These are phyloP conservation scores for Atrichornis clamosus DNA, from an alignment of 2,113 vertebrate species.

Conservation along the genomic window DNA sequence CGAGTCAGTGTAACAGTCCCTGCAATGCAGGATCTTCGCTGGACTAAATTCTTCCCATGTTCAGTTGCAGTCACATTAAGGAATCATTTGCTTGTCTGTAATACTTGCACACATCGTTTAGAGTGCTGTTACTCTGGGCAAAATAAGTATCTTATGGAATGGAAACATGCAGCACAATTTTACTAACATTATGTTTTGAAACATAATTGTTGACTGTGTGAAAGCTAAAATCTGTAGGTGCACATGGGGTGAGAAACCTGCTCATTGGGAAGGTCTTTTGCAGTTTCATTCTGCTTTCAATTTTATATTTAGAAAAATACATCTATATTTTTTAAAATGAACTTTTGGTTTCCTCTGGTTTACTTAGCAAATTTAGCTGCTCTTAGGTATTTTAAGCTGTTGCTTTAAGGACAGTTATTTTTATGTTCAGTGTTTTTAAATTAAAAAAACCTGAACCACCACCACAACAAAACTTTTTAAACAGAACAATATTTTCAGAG, in stretches of 20 bases:
- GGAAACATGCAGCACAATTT: not conserved
- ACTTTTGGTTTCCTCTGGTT: constrained; percentile 19
- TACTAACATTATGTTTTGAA: constrained; percentile 26
- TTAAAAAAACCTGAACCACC: not conserved
- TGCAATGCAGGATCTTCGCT: not conserved
- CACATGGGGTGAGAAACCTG: not conserved
- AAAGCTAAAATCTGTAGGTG: constrained; percentile 12
- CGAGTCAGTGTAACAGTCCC: not conserved
- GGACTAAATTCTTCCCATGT: not conserved
- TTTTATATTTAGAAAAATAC: constrained; percentile 61
- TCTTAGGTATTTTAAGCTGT: constrained; percentile 40
- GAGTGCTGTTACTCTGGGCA: constrained; percentile 26
- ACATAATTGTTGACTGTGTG: not conserved
- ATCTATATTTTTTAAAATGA: constrained; percentile 15
- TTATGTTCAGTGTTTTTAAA: constrained; percentile 54
- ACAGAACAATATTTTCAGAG: constrained; percentile 35
- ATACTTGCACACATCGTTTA: not conserved
- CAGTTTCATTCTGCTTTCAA: constrained; percentile 38
- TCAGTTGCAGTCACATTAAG: not conserved
- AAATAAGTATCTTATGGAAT: not conserved
- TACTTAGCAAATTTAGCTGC: constrained; percentile 28
- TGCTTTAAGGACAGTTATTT: constrained; percentile 59
- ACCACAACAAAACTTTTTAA: constrained; percentile 12
- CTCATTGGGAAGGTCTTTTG: not conserved
- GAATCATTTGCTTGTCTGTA: not conserved